Evolutionary conservation across 1,140 invertebrate species (phyloP).

Genomic region (Nephotettix cincticeps): DNA sequence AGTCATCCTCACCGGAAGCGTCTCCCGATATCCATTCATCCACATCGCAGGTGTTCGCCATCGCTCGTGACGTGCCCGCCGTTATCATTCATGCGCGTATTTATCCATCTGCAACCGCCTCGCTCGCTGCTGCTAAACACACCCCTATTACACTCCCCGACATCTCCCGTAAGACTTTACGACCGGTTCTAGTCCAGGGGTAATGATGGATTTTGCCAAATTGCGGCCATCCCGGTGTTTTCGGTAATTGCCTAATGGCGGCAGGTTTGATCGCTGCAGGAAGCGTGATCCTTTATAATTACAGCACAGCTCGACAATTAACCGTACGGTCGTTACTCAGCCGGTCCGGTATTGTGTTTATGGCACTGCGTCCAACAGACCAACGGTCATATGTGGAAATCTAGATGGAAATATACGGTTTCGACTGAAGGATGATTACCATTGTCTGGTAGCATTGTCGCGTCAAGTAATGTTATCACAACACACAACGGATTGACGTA

Average conservation of each 20-base stretch:
- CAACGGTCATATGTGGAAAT: too few relatives aligned
- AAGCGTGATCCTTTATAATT: neutral
- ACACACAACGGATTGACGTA: too few relatives aligned
- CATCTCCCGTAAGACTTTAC: neutral
- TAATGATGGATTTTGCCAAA: constrained; percentile 7
- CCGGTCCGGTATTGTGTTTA: too few relatives aligned
- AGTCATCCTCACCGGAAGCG: too few relatives aligned
- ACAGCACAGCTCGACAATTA: neutral
- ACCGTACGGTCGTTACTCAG: too few relatives aligned
- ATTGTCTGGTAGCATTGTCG: too few relatives aligned
- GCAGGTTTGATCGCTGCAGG: neutral
- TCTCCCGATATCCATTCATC: neutral
- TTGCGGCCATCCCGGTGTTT: neutral
- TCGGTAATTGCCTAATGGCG: constrained; percentile 3
- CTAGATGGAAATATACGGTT: too few relatives aligned
- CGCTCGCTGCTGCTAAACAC: neutral
- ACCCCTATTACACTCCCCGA: neutral
- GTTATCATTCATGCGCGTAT: neutral
- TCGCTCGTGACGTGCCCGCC: neutral
- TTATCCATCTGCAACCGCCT: neutral
- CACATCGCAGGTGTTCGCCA: neutral
- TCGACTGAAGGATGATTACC: too few relatives aligned
- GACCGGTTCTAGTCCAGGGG: neutral
- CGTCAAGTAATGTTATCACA: too few relatives aligned
- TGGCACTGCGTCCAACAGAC: too few relatives aligned